Evolutionary conservation across 2,797 vertebrate species (phyloP), one percentile per base, ranked within the genome.

Genomic region (Gymnopithys bicolor): DNA sequence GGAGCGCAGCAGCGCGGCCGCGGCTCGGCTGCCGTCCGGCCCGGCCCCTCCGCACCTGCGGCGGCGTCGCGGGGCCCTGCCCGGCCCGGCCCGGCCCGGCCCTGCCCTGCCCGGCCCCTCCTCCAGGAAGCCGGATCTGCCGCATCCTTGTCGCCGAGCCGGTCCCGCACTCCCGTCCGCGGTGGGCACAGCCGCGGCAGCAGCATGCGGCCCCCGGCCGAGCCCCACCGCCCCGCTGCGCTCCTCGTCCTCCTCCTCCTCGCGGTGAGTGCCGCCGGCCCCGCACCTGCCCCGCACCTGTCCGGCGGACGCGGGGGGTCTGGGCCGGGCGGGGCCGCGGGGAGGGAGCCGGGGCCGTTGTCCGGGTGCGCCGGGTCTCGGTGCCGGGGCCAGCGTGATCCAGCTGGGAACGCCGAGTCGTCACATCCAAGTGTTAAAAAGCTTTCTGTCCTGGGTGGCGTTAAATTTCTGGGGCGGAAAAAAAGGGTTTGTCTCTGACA

Each of bases 61-160:
- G 67, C 30, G 32, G 77, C 58, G 37, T 33, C 25, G 75, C n/a
- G 13, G 39, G 18, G 46, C 49, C 49, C 56, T 7, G 37, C 19
- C 35, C 58, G 11, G 56, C 56, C 33, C 75, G 30, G 56, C 56
- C 33, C 75, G 30, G 55, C 78, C 33, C 75, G 30, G 55, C 78
- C 55, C 33, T 1, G 41, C 67, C 80, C 78, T 27, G 23, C 17
- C 59, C 51, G 33, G 93, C 83, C 49, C 93, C 93, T 92, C 94
- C 96, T 76, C 87, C 89, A 89, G 92, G 96, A 95, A 96, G 92
- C 96, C 91, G 96, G 93, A 96, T 95, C 81, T 78, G 84, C 80
- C 49, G 87, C 84, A 81, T 82, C 84, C 80, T 41, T 24, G 79
- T 58, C 52, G 43, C 70, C 37, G 28, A 18, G 55, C 17, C 5